Evolutionary conservation across 2,113 vertebrate genomes (phyloP).

Genomic region (Diadophis punctatus): DNA sequence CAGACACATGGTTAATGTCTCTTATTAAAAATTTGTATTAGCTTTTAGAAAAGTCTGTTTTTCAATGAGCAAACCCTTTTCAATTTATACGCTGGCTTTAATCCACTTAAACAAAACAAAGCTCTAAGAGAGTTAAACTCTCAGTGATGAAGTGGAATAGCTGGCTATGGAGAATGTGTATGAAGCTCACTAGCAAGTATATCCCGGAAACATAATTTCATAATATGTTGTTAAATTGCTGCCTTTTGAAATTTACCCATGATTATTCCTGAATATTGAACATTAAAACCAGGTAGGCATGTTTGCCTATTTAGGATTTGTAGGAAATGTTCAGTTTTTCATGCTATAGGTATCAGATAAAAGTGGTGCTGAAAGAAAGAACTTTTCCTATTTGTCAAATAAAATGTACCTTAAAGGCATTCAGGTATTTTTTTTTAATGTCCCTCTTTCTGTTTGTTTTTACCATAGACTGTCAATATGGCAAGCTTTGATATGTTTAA

Average conservation of each 20-base stretch:
- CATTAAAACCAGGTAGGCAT: background rate
- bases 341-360: background rate
- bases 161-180: slow-evolving; percentile 50
- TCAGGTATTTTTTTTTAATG: background rate
- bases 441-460: slow-evolving; percentile 7
- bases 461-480: slow-evolving; percentile 37
- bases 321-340: background rate
- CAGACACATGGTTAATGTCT: slow-evolving; percentile 1
- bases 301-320: accelerated
- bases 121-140: slow-evolving; percentile 47
- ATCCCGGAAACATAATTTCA: slow-evolving; percentile 34
- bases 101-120: slow-evolving; percentile 32
- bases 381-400: slow-evolving; percentile 32
- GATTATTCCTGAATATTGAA: background rate
- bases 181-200: slow-evolving; percentile 36
- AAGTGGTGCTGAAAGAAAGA: slow-evolving; percentile 6
- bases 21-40: slow-evolving; percentile 7
- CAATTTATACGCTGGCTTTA: background rate
- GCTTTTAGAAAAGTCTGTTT: slow-evolving; percentile 1
- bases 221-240: slow-evolving; percentile 30
- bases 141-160: slow-evolving; percentile 41
- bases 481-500: slow-evolving; percentile 29
- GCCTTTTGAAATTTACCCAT: slow-evolving; percentile 34
- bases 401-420: background rate
- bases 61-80: slow-evolving; percentile 8